phyloP scores from a whole-genome alignment of 2,888 invertebrate genomes.

The Nephrocerus scutellatus region DNA sequence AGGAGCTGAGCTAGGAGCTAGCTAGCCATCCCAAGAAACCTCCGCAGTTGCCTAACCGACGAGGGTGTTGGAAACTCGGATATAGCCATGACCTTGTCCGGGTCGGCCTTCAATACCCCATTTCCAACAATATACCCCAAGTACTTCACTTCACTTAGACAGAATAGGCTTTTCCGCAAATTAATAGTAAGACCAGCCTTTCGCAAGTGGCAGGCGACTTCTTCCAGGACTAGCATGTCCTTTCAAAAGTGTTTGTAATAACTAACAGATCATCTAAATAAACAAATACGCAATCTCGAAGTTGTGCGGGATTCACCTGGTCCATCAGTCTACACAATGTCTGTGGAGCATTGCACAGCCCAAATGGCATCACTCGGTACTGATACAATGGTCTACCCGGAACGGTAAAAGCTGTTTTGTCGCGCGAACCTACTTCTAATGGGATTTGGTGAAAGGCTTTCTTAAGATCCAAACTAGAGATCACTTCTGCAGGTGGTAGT shows the following conservation, averaged over 20 bases:
- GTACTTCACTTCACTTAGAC: constrained; percentile 18
- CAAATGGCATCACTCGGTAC: constrained; percentile 20
- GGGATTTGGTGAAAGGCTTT: constrained; percentile 17
- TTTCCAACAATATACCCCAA: constrained; percentile 20
- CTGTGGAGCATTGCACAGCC: constrained; percentile 17
- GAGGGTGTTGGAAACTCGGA: constrained; percentile 14
- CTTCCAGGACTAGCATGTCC: neutral
- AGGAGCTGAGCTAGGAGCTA: no score
- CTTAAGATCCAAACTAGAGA: constrained; percentile 13
- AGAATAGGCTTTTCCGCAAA: constrained; percentile 16
- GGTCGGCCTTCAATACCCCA: constrained; percentile 19
- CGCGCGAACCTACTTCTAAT: constrained; percentile 11
- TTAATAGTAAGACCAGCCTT: constrained; percentile 18
- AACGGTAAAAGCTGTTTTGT: constrained; percentile 18
- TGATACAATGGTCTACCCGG: constrained; percentile 20
- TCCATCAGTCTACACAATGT: constrained; percentile 18
- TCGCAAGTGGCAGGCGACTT: constrained; percentile 5
- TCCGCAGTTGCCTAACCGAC: constrained; percentile 13
- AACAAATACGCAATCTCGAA: constrained; percentile 17
- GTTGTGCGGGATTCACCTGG: constrained; percentile 11
- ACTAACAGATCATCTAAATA: constrained; percentile 17
- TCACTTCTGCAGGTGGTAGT: constrained; percentile 10
- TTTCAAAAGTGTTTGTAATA: constrained; percentile 10
- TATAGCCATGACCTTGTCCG: constrained; percentile 18
- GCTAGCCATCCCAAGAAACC: constrained; percentile 20